phyloP scores from a whole-genome alignment of 2,888 invertebrate genomes.

The Chloroclysta siterata region DNA sequence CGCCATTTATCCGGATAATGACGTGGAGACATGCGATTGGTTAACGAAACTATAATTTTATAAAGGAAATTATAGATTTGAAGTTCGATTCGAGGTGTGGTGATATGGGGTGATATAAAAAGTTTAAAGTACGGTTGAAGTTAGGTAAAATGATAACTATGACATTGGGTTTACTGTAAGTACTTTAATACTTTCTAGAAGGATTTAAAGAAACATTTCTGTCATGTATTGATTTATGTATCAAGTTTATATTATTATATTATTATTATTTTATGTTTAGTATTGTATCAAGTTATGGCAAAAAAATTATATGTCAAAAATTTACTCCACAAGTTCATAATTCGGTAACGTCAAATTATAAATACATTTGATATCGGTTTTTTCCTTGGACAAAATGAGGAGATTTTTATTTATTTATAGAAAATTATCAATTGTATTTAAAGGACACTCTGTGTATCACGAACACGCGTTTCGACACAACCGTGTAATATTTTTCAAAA shows the following conservation, averaged over 20 bases:
- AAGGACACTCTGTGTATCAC: not conserved
- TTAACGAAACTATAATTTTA: slow-evolving; percentile 30
- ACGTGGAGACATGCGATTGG: slow-evolving; percentile 56
- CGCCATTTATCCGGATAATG: slow-evolving; percentile 43
- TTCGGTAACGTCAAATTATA: too few relatives aligned
- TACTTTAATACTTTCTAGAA: too few relatives aligned
- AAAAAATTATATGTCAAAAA: too few relatives aligned
- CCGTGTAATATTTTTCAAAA: slow-evolving; percentile 43
- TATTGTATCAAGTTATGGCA: too few relatives aligned
- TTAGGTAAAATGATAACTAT: not conserved
- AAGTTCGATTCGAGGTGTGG: slow-evolving; percentile 14
- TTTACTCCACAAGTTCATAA: too few relatives aligned
- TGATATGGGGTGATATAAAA: slow-evolving; percentile 11
- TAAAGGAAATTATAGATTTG: slow-evolving; percentile 26
- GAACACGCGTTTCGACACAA: slow-evolving; percentile 3
- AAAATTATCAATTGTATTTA: not conserved
- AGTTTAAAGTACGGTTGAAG: slow-evolving; percentile 8
- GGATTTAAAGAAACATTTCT: too few relatives aligned
- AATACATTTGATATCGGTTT: too few relatives aligned
- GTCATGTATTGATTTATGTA: too few relatives aligned
- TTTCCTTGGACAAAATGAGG: too few relatives aligned
- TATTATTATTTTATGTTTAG: too few relatives aligned
- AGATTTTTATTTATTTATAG: not conserved
- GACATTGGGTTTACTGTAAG: too few relatives aligned
- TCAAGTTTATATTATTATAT: too few relatives aligned